Evolutionary conservation across 2,888 invertebrate species (phyloP).

Genomic region (Oligia strigilis): DNA sequence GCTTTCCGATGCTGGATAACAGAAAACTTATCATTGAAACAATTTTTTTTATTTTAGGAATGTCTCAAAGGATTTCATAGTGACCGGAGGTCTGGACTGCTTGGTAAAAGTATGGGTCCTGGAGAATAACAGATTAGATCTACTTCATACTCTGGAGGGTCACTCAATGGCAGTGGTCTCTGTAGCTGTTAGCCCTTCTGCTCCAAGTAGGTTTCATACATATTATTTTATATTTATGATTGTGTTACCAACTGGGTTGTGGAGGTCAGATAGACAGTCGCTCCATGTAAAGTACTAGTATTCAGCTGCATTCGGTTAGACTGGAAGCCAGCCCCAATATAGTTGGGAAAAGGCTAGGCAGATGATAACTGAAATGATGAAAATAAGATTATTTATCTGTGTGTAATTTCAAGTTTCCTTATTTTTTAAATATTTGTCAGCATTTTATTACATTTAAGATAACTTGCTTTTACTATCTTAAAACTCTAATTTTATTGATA

Average conservation of each 20-base stretch:
- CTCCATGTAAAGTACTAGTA: background rate
- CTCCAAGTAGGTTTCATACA: constrained; percentile 93
- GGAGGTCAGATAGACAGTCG: background rate
- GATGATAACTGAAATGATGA: background rate
- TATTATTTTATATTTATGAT: background rate
- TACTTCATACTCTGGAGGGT: constrained; percentile 95
- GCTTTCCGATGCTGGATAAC: background rate
- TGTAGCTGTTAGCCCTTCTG: constrained; percentile 96
- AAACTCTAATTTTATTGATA: background rate
- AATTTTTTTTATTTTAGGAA: constrained; percentile 80
- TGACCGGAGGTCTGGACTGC: constrained; percentile 97
- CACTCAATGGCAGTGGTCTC: constrained; percentile 98
- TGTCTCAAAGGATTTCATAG: constrained; percentile 92
- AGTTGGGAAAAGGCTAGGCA: background rate
- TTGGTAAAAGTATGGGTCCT: constrained; percentile 96
- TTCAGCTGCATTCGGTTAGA: too few relatives aligned
- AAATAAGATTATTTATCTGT: background rate
- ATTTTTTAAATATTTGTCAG: background rate
- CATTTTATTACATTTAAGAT: background rate
- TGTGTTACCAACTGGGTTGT: background rate
- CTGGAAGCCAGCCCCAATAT: too few relatives aligned
- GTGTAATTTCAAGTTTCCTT: background rate
- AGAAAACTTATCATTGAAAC: background rate
- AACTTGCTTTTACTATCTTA: background rate
- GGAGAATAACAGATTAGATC: constrained; percentile 92